Percentiles rank a stretch among this genome's conserved stretches.
Conservation (phyloP, 2,797 vertebrate species). For the Enteromius argenteus region DNA sequence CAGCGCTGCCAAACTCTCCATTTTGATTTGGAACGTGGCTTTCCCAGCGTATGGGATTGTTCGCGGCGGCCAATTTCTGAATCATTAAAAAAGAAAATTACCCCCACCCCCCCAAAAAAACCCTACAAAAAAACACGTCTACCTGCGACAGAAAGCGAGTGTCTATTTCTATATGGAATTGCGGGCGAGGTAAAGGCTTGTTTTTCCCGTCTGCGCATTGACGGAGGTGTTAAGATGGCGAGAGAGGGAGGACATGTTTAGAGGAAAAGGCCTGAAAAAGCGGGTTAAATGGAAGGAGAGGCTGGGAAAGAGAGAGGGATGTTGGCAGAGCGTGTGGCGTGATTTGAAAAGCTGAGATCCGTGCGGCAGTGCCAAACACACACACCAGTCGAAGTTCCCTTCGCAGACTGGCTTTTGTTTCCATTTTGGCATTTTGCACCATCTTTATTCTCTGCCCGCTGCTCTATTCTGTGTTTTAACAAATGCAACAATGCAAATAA, state of each 20-base stretch:
- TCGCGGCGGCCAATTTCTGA: slow-evolving; percentile 61
- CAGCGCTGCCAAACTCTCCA: slow-evolving; percentile 66
- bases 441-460: slow-evolving; percentile 74
- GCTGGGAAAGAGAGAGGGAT: slow-evolving; percentile 62
- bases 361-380: slow-evolving; percentile 79
- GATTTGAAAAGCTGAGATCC: slow-evolving; percentile 84
- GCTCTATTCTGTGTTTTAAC: slow-evolving; percentile 49
- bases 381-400: slow-evolving; percentile 77
- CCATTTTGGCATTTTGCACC: slow-evolving; percentile 76
- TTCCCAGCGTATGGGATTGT: slow-evolving; percentile 52
- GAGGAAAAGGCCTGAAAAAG: slow-evolving; percentile 34
- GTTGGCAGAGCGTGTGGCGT: slow-evolving; percentile 72
- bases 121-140: neutral
- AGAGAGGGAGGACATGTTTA: slow-evolving; percentile 13
- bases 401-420: slow-evolving; percentile 80
- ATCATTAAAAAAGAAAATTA: slow-evolving; percentile 17
- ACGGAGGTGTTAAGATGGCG: slow-evolving; percentile 48
- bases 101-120: too few relatives aligned
- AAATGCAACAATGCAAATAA: slow-evolving; percentile 36
- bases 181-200: neutral
- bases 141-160: neutral
- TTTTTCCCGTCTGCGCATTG: slow-evolving; percentile 21
- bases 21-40: slow-evolving; percentile 77
- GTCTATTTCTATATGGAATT: slow-evolving; percentile 8
- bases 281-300: slow-evolving; percentile 44